Evolutionary conservation across 1,140 invertebrate species (phyloP), one percentile per base, ranked within the genome.

Genomic region (Matsumurasca onukii): DNA sequence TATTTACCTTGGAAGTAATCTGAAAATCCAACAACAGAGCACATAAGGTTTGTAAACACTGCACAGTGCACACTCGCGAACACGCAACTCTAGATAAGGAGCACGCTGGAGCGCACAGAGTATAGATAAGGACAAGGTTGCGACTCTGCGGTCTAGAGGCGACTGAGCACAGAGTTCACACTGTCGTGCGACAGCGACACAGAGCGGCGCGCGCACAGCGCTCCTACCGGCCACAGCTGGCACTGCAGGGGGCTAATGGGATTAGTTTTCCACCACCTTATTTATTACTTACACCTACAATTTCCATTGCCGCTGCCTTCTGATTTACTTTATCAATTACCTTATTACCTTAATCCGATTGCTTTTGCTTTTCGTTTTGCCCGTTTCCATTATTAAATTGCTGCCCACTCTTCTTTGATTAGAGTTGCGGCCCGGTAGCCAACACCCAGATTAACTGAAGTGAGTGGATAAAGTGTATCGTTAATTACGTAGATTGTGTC

Each of bases 321-420:
- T 59, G 55, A 59, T 59, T 59, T 59, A 59, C 55, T 59, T 59
- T 22, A 59, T 59, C 55, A 59, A 59, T 59, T 59, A 59, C 55
- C 15, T 59, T 59, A 59, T 59, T 59, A 59, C 55, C 55, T 24
- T 59, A 59, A 59, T 59, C 55, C 25, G 25, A 59, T 59, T 59
- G 55, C 15, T n/a, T 27, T 13, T 59, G 15, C 22, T 27, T 29
- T 59, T 59, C 30, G 55, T 59, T 59, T 59, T 59, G 22, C 25
- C 13, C 55, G 17, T 5, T 59, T 52, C 49, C 12, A 12, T 22
- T 22, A 52, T 52, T 52, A 52, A 39, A 39, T 39, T 39, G 17
- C 5, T 9, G 12, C 22, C 49, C 20, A 22, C 12, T 22, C 55
- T 27, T 29, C 25, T 25, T 59, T 59, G 15, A 29, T 59, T 59